A percentile compares a stretch with the other conserved stretches of the same genome.
Evolutionary conservation across 2,797 vertebrate species (phyloP).

Genomic region (Odontamblyopus rebecca): DNA sequence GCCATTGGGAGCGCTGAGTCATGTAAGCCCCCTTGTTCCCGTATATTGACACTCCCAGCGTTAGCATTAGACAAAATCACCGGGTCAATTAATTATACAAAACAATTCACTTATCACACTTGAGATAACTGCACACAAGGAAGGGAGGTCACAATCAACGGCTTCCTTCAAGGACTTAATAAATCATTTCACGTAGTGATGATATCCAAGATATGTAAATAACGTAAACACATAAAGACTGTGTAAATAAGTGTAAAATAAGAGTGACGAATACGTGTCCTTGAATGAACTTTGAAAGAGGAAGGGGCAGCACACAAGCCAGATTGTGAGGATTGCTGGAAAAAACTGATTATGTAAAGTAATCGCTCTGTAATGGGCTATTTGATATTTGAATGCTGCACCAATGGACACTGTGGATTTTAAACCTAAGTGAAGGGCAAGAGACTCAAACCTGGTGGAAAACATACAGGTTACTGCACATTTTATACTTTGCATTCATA

Average conservation of each 20-base stretch:
- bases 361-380: conserved; percentile 48
- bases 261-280: conserved; percentile 14
- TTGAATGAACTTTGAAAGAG: conserved; percentile 19
- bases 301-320: conserved; percentile 27
- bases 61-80: background rate
- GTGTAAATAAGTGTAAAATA: background rate
- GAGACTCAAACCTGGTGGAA: background rate
- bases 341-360: conserved; percentile 60
- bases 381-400: conserved; percentile 10
- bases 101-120: conserved; percentile 8
- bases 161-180: conserved; percentile 21
- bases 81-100: conserved; percentile 1
- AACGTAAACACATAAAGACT: background rate
- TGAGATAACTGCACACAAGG: background rate
- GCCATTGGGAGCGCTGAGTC: conserved; percentile 40
- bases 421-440: background rate
- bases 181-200: conserved; percentile 13
- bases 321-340: conserved; percentile 43
- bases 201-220: conserved; percentile 17
- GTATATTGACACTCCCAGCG: background rate
- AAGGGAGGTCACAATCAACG: conserved; percentile 7
- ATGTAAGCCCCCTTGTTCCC: conserved; percentile 17
- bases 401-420: conserved; percentile 4
- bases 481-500: too few species aligned
- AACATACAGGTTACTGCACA: background rate